Conservation (phyloP, 2,797 vertebrate species). For the Macroramphosus scolopax region DNA sequence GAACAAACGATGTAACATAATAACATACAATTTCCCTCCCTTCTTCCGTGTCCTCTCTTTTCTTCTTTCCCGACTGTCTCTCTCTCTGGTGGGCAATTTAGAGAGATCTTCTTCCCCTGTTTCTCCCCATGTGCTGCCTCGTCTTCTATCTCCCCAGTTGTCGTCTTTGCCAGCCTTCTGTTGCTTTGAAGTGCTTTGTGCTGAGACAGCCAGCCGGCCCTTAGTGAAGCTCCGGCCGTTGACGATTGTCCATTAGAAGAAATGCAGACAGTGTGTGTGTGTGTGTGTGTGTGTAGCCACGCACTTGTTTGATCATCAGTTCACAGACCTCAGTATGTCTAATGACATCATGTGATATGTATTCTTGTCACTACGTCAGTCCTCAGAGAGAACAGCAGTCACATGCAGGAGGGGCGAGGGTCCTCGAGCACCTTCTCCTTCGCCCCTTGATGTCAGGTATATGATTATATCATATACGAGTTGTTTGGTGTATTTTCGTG, state of each 20-base stretch:
- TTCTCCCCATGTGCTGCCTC: conserved; percentile 39
- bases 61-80: conserved; percentile 1
- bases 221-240: conserved; percentile 30
- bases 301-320: conserved; percentile 8
- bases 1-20: no score
- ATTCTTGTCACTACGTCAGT: no score
- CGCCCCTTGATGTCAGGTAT: no score
- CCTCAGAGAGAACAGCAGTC: no score
- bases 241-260: conserved; percentile 5
- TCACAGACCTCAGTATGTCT: conserved; percentile 2
- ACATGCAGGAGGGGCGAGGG: no score
- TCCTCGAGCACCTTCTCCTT: no score
- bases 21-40: conserved; percentile 24
- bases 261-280: conserved; percentile 4
- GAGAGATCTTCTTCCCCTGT: conserved; percentile 29
- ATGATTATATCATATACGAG: no score
- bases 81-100: conserved; percentile 23
- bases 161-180: conserved; percentile 58
- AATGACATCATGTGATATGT: conserved; percentile 25
- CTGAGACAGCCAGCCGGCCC: conserved; percentile 42
- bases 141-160: conserved; percentile 50
- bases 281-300: conserved; percentile 3
- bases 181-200: conserved; percentile 69
- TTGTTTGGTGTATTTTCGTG: no score
- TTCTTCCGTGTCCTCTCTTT: conserved; percentile 12